Base-by-base conservation (phyloP, 1,140 invertebrate genomes). In the Centruroides sculpturatus region DNA sequence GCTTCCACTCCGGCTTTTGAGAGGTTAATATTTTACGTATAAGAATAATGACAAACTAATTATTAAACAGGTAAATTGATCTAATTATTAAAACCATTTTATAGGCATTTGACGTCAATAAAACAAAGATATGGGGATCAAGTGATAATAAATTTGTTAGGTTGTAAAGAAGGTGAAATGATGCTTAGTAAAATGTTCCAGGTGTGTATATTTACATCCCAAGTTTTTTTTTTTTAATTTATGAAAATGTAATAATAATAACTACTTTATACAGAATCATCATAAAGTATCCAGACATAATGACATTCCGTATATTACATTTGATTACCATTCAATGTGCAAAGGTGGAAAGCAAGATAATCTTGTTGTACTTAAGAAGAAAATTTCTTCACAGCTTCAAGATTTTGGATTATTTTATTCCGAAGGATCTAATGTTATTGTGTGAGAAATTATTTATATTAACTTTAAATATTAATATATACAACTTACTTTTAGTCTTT, bases 151-250 rank as follows among this genome's bases (percentile, higher is more conserved):
- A 99, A 98, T 79, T 79, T 99, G 23, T 77, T 99, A 2, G 93
- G 95, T 36, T 85, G 83, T 61, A 98, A 97, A 77, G 95, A 99
- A 78, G 93, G 95, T 23, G 96, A 99, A 79, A 88, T 89, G 4
- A 89, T 89, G 76, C 77, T 99, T 0, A 95, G 92, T 72, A 88
- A 95, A 72, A 84, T 94, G 68, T 99, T 93, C 76, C 85, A 90
- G 73, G 82, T 83, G 73, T 62, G 60, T 55, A 36, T 53, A 52
- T n/a, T 47, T 59, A 52, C n/a, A 34, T 68, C n/a, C n/a, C 49
- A 46, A 59, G 41, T 48, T n/a, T 23, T 63, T n/a, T 10, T 48
- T 57, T 62, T 58, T 11, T 53, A 62, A 46, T 41, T 5, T 56
- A 41, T 47, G 49, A 47, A 57, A 55, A 47, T 64, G 51, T 50